A percentile compares a stretch with the other conserved stretches of the same genome.
Conservation (phyloP, 2,888 invertebrate genomes). For the Epistrophe grossulariae region DNA sequence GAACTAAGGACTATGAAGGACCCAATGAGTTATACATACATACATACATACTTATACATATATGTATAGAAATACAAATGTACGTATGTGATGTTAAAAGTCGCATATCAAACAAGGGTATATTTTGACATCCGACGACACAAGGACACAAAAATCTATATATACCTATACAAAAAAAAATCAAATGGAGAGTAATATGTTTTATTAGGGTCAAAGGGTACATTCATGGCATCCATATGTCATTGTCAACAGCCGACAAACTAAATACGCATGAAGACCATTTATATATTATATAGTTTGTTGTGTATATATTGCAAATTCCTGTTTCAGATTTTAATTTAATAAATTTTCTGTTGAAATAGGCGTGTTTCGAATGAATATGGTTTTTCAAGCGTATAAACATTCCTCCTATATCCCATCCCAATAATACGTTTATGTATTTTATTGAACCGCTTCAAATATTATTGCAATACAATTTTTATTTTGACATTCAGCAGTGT, state of each 20-base stretch:
- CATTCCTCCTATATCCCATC: not conserved
- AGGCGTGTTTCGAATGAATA: constrained; percentile 2
- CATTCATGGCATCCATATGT: constrained; percentile 64
- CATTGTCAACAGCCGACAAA: constrained; percentile 74
- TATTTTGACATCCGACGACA: constrained; percentile 25
- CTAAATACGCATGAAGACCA: constrained; percentile 60
- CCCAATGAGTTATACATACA: too few species aligned
- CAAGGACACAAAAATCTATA: constrained; percentile 12
- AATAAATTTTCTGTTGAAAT: constrained; percentile 53
- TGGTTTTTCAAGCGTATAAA: constrained; percentile 21
- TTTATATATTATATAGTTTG: not conserved
- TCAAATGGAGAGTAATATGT: constrained; percentile 37
- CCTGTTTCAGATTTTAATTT: constrained; percentile 59
- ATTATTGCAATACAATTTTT: too few species aligned
- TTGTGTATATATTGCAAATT: not conserved
- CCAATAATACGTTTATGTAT: too few species aligned
- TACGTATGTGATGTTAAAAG: not conserved
- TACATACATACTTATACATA: too few species aligned
- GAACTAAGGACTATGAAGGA: too few species aligned
- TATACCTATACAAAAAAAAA: not conserved
- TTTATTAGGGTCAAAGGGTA: constrained; percentile 73
- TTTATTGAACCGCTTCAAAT: too few species aligned
- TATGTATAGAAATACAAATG: too few species aligned
- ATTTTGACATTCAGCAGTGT: too few species aligned
- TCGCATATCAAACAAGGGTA: constrained; percentile 7